These are phyloP conservation scores for Struthio camelus DNA, from an alignment of 2,113 vertebrate species.

Conservation along the genomic window DNA sequence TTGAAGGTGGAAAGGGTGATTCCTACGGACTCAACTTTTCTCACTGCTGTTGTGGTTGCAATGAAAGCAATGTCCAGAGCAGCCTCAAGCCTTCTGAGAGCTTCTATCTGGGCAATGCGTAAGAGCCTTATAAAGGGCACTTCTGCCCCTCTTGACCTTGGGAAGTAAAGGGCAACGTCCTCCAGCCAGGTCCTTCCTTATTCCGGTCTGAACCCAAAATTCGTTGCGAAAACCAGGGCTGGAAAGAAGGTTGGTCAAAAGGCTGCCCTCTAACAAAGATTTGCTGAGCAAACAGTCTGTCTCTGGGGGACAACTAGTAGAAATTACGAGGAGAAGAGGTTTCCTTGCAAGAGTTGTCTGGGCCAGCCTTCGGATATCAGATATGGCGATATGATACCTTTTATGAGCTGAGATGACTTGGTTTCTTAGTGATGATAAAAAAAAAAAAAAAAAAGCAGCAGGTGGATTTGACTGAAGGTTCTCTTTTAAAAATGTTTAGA, in stretches of 20 bases:
- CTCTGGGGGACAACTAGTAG: neutral
- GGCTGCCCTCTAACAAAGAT: neutral
- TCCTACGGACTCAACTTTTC: rapidly evolving
- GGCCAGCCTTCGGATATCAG: neutral
- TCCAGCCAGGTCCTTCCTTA: neutral
- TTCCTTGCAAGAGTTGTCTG: neutral
- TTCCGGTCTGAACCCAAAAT: neutral
- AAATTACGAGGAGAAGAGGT: no score
- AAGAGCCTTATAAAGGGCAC: neutral
- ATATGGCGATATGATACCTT: rapidly evolving
- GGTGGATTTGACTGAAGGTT: neutral
- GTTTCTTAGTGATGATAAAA: neutral
- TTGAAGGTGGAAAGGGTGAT: neutral
- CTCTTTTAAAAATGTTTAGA: neutral
- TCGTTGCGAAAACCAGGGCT: neutral
- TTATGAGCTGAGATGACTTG: neutral
- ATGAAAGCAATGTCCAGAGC: neutral
- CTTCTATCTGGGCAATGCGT: no score
- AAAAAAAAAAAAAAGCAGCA: neutral
- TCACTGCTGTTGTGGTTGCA: neutral
- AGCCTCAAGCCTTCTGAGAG: neutral
- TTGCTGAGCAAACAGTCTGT: no score
- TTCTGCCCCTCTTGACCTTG: neutral
- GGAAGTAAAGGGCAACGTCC: neutral
- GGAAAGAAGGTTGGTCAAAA: neutral